Percentiles rank a stretch among this genome's conserved stretches.
These are phyloP conservation scores for Zaprionus camerounensis DNA, from an alignment of 1,140 invertebrate genomes.

Conservation along the genomic window DNA sequence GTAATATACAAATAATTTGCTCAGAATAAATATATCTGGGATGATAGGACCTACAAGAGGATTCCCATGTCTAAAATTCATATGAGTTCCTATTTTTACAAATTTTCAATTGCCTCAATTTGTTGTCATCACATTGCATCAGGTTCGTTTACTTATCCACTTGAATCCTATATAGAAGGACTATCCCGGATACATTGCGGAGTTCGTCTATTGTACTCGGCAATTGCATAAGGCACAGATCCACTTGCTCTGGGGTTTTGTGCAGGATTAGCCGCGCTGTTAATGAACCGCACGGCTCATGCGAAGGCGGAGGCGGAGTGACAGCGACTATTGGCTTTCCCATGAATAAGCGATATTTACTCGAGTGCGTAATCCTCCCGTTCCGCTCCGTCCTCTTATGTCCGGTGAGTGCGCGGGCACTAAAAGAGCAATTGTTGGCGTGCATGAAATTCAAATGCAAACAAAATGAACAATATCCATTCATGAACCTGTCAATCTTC, in stretches of 20 bases:
- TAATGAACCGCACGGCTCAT: conserved; percentile 69
- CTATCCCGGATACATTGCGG: background rate
- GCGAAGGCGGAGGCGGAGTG: background rate
- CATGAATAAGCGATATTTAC: conserved; percentile 71
- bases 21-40: background rate
- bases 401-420: conserved; percentile 56
- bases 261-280: conserved; percentile 65
- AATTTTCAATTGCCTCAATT: background rate
- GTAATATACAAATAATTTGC: background rate
- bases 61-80: background rate
- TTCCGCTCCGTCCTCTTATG: conserved; percentile 1
- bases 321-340: conserved; percentile 69
- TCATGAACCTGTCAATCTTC: conserved; percentile 80
- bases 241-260: conserved; percentile 61
- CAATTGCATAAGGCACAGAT: background rate
- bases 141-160: conserved; percentile 6
- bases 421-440: conserved; percentile 77
- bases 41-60: background rate
- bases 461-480: conserved; percentile 75
- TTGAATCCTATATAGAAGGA: background rate
- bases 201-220: background rate
- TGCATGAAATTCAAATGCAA: conserved; percentile 82
- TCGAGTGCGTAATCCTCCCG: conserved; percentile 70
- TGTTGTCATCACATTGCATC: background rate
- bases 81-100: background rate